These are phyloP conservation scores for Anser brachyrhynchus DNA, from an alignment of 2,113 vertebrate genomes.

Conservation along the genomic window DNA sequence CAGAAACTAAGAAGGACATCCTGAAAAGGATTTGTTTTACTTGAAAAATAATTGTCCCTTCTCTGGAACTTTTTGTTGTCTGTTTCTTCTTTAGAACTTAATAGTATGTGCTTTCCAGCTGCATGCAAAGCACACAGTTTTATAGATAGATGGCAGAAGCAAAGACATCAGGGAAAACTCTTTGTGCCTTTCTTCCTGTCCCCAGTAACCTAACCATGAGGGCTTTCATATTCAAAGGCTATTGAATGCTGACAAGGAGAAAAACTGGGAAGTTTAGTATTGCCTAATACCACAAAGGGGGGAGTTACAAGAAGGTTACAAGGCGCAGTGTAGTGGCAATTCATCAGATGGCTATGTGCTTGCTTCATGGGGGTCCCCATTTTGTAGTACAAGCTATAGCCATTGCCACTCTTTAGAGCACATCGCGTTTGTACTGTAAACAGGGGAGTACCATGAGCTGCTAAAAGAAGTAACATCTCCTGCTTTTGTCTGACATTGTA, in stretches of 20 bases:
- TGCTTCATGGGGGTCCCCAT: not conserved
- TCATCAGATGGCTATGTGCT: not conserved
- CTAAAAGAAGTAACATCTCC: not conserved
- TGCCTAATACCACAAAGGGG: not conserved
- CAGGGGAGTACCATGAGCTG: not conserved
- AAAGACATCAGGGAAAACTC: not conserved
- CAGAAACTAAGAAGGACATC: slow-evolving; percentile 57
- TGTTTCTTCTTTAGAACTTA: not conserved
- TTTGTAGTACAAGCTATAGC: not conserved
- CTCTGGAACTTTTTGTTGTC: not conserved
- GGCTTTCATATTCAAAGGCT: not conserved
- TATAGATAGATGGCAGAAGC: not conserved
- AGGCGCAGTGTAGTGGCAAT: not conserved
- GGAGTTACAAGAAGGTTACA: not conserved
- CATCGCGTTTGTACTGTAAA: not conserved
- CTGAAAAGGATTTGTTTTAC: not conserved
- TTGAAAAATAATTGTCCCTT: not conserved
- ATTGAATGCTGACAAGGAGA: not conserved
- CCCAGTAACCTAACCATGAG: not conserved
- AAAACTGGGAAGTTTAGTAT: not conserved
- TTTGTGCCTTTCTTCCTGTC: not conserved
- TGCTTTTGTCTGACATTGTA: not conserved
- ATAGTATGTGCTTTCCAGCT: not conserved
- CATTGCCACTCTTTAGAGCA: not conserved
- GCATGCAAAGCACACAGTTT: not conserved